Evolutionary conservation across 1,140 invertebrate species (phyloP), one percentile per base, ranked within the genome.

Genomic region (Lepidurus apus): DNA sequence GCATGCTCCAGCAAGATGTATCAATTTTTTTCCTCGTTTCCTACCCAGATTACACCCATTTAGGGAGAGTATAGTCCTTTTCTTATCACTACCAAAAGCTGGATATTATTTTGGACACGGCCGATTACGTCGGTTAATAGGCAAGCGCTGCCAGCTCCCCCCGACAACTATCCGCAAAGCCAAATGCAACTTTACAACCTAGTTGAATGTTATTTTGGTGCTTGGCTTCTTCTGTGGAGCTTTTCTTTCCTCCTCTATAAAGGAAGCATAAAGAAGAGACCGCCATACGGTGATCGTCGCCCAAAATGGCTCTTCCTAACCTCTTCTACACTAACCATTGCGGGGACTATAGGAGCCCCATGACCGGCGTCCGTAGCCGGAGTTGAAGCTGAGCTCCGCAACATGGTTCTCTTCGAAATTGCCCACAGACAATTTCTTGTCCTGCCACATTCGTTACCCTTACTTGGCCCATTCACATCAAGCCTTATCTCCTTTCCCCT

Each of bases 361-460:
- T 65, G 53, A 21, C 53, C 17, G 53, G 53, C 53, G 53, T 65
- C 53, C 53, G 17, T 65, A 13, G 13, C 21, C 17, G 53, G 53
- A 21, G n/a, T 65, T 21, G 53, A 65, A 65, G 53, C 53, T 21
- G 8, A 65, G 53, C 53, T 65, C 9, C 17, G 53, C 53, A 13
- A 65, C 53, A n/a, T 65, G 9, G 53, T 7, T 65, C 53, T 65
- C 53, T 65, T 9, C 53, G 53, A 65, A 65, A 65, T 65, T 7
- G 53, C 53, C 53, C 53, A n/a, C 53, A 65, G 53, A 65, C 53
- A 65, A 65, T 65, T 65, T 65, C 53, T 65, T 65, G 53, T 65
- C 53, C 53, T 65, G 53, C 53, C 53, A 65, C 53, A 65, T 65
- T 65, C 53, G 53, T 65, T 65, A 65, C 21, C 53, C 53, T 65